Conservation (phyloP, 1,140 invertebrate species). For the Meloidogyne floridensis region DNA sequence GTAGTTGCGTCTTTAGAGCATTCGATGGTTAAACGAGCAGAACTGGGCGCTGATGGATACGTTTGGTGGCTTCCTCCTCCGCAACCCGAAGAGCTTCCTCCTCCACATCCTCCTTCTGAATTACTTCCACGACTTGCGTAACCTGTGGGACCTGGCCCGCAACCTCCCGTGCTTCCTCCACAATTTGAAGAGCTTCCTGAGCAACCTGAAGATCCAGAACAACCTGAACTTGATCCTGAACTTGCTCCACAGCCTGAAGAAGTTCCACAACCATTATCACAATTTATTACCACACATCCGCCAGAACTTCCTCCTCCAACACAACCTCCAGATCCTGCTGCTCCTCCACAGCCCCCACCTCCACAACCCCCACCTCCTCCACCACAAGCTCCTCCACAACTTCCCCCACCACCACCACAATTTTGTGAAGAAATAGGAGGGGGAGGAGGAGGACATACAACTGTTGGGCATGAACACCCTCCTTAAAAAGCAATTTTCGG, state of each 20-base stretch:
- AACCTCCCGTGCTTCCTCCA: no score
- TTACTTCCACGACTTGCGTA: not conserved
- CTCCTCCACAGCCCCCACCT: not conserved
- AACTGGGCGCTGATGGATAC: not conserved
- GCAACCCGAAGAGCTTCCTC: not conserved
- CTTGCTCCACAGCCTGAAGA: constrained; percentile 22
- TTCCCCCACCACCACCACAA: not conserved
- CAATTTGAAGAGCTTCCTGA: no score
- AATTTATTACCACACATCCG: not conserved
- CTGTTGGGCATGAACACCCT: constrained; percentile 24
- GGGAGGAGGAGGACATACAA: constrained; percentile 20
- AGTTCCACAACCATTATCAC: not conserved
- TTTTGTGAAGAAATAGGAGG: not conserved
- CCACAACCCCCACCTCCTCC: not conserved
- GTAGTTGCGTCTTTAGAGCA: not conserved
- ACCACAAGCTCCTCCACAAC: not conserved
- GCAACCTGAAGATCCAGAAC: not conserved
- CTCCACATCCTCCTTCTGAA: constrained; percentile 9
- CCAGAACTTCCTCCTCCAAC: not conserved
- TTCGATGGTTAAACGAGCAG: not conserved
- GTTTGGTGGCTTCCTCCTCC: not conserved
- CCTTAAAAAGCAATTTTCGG: not conserved
- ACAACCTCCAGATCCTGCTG: constrained; percentile 5
- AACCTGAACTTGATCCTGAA: not conserved
- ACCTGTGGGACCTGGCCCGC: no score